Percentiles rank a stretch among this genome's conserved stretches.
Conservation (phyloP, 2,888 invertebrate species). For the Eilema sororculum region DNA sequence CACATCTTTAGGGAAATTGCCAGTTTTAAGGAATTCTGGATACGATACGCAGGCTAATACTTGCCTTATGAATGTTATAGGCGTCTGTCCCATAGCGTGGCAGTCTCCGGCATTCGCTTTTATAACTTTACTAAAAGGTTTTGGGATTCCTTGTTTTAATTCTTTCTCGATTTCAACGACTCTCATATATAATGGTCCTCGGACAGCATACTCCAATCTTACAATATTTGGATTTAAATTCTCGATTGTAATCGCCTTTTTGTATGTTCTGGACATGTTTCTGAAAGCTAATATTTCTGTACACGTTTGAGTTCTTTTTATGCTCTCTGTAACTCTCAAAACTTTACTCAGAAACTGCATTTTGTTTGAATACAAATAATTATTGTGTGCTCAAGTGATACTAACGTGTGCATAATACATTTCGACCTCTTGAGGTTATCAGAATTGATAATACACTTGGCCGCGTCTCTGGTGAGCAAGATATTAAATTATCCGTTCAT, state of each 20-base stretch:
- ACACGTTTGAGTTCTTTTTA: not conserved
- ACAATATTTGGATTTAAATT: constrained; percentile 24
- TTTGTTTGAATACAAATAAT: not conserved
- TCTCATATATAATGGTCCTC: constrained; percentile 18
- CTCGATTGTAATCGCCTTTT: constrained; percentile 14
- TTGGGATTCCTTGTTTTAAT: constrained; percentile 11
- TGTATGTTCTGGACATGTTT: constrained; percentile 7
- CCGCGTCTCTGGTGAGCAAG: not conserved
- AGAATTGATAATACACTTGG: not conserved
- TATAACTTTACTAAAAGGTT: constrained; percentile 89
- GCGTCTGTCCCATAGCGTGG: constrained; percentile 96
- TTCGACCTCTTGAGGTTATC: constrained; percentile 2
- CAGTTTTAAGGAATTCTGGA: constrained; percentile 90
- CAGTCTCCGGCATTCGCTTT: constrained; percentile 98
- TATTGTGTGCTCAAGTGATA: not conserved
- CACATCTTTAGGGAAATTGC: constrained; percentile 91
- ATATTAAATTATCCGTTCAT: not conserved
- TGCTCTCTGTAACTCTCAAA: not conserved
- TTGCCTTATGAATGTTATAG: constrained; percentile 96
- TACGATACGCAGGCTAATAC: constrained; percentile 92
- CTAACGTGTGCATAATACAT: too few species aligned
- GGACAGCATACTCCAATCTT: constrained; percentile 18
- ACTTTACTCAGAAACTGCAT: not conserved
- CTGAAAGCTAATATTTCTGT: not conserved
- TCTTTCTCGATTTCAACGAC: constrained; percentile 20